Percentiles rank a stretch among this genome's conserved stretches.
Conservation (phyloP, 2,797 vertebrate species). For the Acipenser oxyrinchus region DNA sequence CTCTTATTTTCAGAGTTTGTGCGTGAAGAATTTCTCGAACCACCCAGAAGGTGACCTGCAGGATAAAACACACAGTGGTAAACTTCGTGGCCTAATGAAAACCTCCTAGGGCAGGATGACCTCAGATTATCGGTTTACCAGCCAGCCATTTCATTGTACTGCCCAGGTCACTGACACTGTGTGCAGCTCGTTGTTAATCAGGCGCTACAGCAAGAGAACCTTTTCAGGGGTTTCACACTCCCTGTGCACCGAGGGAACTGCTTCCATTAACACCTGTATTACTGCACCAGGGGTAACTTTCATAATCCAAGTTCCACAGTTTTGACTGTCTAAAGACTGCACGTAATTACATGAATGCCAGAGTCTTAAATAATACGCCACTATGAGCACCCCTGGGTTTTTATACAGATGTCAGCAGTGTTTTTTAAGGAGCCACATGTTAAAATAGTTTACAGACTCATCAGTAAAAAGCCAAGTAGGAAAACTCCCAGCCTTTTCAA, state of each 20-base stretch:
- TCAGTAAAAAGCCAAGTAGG: slow-evolving; percentile 8
- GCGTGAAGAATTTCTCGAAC: slow-evolving; percentile 96
- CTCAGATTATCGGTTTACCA: too few species aligned
- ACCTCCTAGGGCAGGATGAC: too few species aligned
- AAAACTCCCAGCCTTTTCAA: slow-evolving; percentile 2
- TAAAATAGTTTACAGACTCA: slow-evolving; percentile 13
- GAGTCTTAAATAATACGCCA: slow-evolving; percentile 9
- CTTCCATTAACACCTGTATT: background rate
- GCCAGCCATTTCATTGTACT: too few species aligned
- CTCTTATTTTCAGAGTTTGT: slow-evolving; percentile 96
- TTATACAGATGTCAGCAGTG: slow-evolving; percentile 45
- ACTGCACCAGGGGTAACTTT: too few species aligned
- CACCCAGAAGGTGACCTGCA: slow-evolving; percentile 97
- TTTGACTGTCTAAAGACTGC: too few species aligned
- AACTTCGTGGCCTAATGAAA: background rate
- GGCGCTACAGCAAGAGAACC: too few species aligned
- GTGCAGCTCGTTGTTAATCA: too few species aligned
- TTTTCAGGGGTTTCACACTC: too few species aligned
- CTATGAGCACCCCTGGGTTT: slow-evolving; percentile 26
- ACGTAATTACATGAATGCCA: slow-evolving; percentile 9
- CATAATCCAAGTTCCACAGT: too few species aligned
- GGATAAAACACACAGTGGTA: slow-evolving; percentile 6
- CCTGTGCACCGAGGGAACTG: background rate
- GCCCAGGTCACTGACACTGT: too few species aligned
- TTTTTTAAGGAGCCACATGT: slow-evolving; percentile 35